Base-by-base conservation (phyloP, 2,888 invertebrate species). In the Adineta ricciae region DNA sequence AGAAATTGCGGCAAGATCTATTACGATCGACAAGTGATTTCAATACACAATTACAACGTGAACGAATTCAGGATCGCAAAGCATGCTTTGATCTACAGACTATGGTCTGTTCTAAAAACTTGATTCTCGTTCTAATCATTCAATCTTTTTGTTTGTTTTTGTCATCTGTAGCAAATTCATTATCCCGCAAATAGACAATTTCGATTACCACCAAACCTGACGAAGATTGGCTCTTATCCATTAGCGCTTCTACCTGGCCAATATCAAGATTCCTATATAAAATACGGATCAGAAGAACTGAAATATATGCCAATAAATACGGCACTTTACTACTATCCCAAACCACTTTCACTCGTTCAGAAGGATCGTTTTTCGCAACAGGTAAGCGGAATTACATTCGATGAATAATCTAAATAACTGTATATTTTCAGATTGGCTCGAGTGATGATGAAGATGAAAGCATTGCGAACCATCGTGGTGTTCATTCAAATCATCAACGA, bases 241-340 rank as follows among this genome's bases (percentile, higher is more conserved):
- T 93, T 97, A 86, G 94, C 97, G 82, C 92, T 99, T 87, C 94
- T 99, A 88, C 96, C 97, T 56, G 97, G 97, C n/a, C 99, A 99
- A 92, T 98, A 93, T 91, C 94, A 95, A 88, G 95, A 96, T 90
- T 93, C 93, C 89, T 97, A 94, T 91, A 93, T 94, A 88, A 91
- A 91, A 38, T 97, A 95, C 90, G 93, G 94, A 2, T 92, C 95
- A 11, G 93, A 94, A 24, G 96, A 97, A 91, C 92, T 98, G 86
- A 94, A 95, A 89, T 95, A 95, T 89, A 94, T 96, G 91, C 99
- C 99, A 0, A 90, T 99, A 84, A 96, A 95, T 90, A 96, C 97
- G 16, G 94, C 95, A 86, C 89, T 96, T 86, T 94, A 94, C 88
- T 93, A 93, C 54, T 89, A 90, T 19, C 90, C 89, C 21, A 88